These are phyloP conservation scores for Steromphala cineraria DNA, from an alignment of 2,888 invertebrate species.

Conservation along the genomic window DNA sequence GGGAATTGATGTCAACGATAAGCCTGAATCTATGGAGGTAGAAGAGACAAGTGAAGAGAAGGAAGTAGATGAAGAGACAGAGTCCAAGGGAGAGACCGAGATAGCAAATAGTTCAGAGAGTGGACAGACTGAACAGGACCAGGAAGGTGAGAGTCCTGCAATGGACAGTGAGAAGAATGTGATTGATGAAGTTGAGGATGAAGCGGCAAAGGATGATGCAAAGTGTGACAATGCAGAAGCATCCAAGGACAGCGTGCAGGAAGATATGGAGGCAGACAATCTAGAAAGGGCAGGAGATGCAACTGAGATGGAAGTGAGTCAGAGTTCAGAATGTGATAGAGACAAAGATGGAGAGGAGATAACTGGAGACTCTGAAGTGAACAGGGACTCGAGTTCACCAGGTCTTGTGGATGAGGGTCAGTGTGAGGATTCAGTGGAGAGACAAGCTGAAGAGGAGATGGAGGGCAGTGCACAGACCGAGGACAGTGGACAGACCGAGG, in stretches of 20 bases:
- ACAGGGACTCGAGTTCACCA: not conserved
- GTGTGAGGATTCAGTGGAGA: not conserved
- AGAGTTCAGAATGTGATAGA: not conserved
- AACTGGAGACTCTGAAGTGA: not conserved
- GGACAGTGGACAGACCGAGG: not conserved
- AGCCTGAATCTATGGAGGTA: not conserved
- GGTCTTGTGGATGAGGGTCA: not conserved
- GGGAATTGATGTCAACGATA: not conserved
- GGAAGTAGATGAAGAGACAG: not conserved
- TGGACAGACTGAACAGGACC: not conserved
- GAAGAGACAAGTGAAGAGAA: not conserved
- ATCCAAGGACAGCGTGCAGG: not conserved
- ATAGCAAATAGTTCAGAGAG: not conserved
- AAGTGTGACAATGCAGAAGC: constrained; percentile 16
- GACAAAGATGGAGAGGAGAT: not conserved
- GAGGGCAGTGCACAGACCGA: not conserved
- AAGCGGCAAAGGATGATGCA: not conserved
- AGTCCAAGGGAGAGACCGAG: constrained; percentile 22
- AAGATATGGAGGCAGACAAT: not conserved
- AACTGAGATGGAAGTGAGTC: not conserved
- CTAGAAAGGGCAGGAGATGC: not conserved
- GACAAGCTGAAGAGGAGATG: too few relatives aligned
- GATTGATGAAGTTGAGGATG: not conserved
- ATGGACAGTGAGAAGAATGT: not conserved
- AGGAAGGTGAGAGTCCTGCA: not conserved